Evolutionary conservation across 2,888 invertebrate genomes (phyloP), one percentile per base, ranked within the genome.

Genomic region (Phortica okadai): DNA sequence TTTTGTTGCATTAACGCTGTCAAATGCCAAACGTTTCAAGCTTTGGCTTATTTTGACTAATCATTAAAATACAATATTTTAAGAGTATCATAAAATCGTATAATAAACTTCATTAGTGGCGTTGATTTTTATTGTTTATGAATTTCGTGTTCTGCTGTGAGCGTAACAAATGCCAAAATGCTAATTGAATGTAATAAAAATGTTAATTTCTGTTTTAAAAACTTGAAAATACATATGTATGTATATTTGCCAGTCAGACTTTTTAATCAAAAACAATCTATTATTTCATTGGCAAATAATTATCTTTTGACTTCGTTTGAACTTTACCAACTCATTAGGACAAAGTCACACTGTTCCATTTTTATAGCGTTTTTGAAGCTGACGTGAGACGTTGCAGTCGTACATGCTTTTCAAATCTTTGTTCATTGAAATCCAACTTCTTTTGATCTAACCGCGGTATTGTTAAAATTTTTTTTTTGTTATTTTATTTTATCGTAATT

Each of bases 41-140:
- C 21, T 79, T 74, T 74, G 62, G 25, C 72, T 16, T 74, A 66
- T 82, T 80, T 80, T 78, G 74, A 77, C 80, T 74, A 82, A 81
- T 85, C 88, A 90, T 89, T 90, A 86, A 87, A 87, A 83, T 87
- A 84, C 85, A 84, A 88, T 87, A 89, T 87, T 90, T 88, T 85
- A 84, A 83, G 82, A 84, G 81, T 77, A 76, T 79, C 79, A 81
- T 85, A 83, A 85, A 88, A 86, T 81, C 80, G 81, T 83, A 87
- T 88, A 88, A 87, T 88, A 86, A 84, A 88, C 85, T 88, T 87
- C 85, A 87, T 86, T 86, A 86, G 88, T 80, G 76, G 80, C 74
- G 80, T 78, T 77, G 76, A 77, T 72, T 75, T 78, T 75, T 75
- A 75, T 74, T 75, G 74, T 74, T 73, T 76, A 73, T 66, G 59